phyloP scores from a whole-genome alignment of 1,140 invertebrate species.

The Cephus cinctus region DNA sequence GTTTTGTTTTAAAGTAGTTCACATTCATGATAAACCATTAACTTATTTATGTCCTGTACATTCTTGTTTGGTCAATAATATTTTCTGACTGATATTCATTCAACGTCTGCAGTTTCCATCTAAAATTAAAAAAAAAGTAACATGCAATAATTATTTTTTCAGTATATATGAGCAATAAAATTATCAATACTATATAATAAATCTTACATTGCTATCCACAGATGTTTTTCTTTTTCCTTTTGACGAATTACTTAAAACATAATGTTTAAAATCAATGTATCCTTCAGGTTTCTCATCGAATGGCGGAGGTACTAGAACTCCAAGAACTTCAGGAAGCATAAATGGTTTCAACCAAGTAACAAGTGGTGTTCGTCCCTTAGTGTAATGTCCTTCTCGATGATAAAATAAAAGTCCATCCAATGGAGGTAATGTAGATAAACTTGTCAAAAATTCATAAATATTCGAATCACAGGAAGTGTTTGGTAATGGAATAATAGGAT shows the following conservation, averaged over 20 bases:
- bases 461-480: constrained; percentile 47
- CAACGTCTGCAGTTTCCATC: too few species aligned
- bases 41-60: too few species aligned
- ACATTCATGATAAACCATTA: too few species aligned
- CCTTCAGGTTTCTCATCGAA: constrained; percentile 43
- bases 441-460: constrained; percentile 39
- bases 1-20: too few species aligned
- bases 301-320: constrained; percentile 53
- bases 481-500: constrained; percentile 56
- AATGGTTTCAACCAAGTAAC: constrained; percentile 86
- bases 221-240: constrained; percentile 9
- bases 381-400: constrained; percentile 77
- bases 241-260: constrained; percentile 17
- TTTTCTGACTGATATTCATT: too few species aligned
- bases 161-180: too few species aligned
- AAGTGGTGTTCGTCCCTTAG: constrained; percentile 75
- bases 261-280: constrained; percentile 46
- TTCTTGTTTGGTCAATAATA: too few species aligned
- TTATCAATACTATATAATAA: too few species aligned
- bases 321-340: constrained; percentile 81
- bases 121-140: too few species aligned
- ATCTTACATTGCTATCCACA: too few species aligned
- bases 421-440: constrained; percentile 37
- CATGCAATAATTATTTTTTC: too few species aligned
- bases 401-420: constrained; percentile 83